Evolutionary conservation across 2,113 vertebrate genomes (phyloP).

Genomic region (Maccullochella peelii): DNA sequence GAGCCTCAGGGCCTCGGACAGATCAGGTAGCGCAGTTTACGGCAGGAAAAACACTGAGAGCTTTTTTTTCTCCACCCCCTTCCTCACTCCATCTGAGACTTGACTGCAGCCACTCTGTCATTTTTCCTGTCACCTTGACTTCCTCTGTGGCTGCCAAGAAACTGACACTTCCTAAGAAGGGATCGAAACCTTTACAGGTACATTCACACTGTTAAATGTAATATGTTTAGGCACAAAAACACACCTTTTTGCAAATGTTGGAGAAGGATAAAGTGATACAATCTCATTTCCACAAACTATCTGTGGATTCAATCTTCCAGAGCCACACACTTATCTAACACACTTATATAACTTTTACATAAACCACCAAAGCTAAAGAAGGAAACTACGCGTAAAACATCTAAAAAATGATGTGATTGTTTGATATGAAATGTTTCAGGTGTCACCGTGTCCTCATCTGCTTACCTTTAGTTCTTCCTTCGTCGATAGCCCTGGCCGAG

Average conservation of each 20-base stretch:
- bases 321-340: not conserved
- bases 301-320: not conserved
- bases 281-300: not conserved
- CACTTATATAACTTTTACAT: not conserved
- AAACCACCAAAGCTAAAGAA: not conserved
- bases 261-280: not conserved
- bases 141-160: constrained; percentile 37
- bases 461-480: constrained; percentile 75
- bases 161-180: constrained; percentile 25
- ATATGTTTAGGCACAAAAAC: not conserved
- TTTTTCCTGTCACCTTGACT: constrained; percentile 58
- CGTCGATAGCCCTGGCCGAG: constrained; percentile 45
- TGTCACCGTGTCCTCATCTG: too few relatives aligned
- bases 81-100: constrained; percentile 38
- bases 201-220: not conserved
- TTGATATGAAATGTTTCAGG: not conserved
- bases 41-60: constrained; percentile 69
- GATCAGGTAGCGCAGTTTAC: constrained; percentile 79
- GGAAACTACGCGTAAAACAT: not conserved
- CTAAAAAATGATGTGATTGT: not conserved
- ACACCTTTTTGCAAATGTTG: not conserved
- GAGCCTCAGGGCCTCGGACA: constrained; percentile 74
- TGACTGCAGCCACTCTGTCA: constrained; percentile 45
- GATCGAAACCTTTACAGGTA: not conserved
- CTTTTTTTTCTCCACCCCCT: not conserved